phyloP scores from a whole-genome alignment of 2,797 vertebrate genomes.

The Dendrocincla fuliginosa region DNA sequence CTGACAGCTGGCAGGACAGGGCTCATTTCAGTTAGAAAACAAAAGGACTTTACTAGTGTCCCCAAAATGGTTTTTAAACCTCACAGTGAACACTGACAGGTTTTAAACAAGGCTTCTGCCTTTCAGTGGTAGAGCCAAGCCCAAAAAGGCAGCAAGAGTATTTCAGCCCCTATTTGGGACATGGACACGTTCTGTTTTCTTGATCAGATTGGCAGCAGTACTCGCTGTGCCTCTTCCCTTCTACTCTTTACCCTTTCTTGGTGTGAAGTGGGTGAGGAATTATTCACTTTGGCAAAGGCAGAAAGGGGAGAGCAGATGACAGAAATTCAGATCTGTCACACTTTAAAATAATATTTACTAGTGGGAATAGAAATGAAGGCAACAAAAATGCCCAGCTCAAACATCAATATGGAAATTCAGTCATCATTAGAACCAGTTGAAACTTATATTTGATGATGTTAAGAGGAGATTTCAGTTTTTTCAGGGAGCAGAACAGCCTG shows the following conservation, averaged over 20 bases:
- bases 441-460: not conserved
- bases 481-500: not conserved
- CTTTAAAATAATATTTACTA: constrained; percentile 51
- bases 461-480: not conserved
- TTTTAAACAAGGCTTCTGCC: constrained; percentile 35
- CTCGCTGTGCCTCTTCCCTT: constrained; percentile 21
- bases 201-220: constrained; percentile 53
- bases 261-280: constrained; percentile 47
- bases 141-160: constrained; percentile 55
- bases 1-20: not conserved
- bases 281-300: constrained; percentile 22
- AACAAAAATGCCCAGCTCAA: not conserved
- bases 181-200: constrained; percentile 25
- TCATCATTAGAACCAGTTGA: not conserved
- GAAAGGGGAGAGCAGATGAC: constrained; percentile 16
- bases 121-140: not conserved
- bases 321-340: constrained; percentile 1
- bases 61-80: not conserved
- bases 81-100: not conserved
- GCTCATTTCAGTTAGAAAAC: not conserved
- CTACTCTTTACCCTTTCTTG: constrained; percentile 58
- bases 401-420: not conserved
- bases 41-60: not conserved
- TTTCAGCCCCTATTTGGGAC: constrained; percentile 60
- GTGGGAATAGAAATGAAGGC: not conserved